Base-by-base conservation (phyloP, 1,140 invertebrate species). In the Bombus haemorrhoidalis region DNA sequence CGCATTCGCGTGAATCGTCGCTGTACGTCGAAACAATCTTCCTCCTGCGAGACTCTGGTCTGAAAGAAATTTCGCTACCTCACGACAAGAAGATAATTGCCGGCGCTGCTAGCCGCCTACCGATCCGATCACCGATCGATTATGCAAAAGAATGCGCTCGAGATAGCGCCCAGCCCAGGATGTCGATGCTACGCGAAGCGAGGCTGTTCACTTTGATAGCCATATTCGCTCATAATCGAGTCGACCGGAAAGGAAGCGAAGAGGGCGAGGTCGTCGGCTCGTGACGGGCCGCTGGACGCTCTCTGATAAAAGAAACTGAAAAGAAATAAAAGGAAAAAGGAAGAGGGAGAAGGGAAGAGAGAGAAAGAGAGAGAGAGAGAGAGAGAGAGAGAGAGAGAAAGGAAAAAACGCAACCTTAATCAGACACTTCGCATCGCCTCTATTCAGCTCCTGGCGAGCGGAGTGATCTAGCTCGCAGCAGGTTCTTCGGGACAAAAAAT, bases 401-500 rank as follows among this genome's bases (percentile, higher is more conserved):
- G 12, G 47, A 59, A 28, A 37, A 53, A 53, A 78, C 75, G 83
- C 85, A 87, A 92, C 92, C 91, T 93, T 93, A 93, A 93, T 91
- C 92, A 94, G 92, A 93, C 91, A 91, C 90, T 89, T 93, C 85
- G 91, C 84, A 90, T 93, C 91, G 91, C 90, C 91, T 92, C 90
- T 93, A 92, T 92, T 93, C 92, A 93, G 91, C 90, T 91, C 91
- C 90, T 88, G 88, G 89, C 86, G 89, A 91, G 86, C 59, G 89
- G 86, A 86, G 87, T 88, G 91, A 92, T 92, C 91, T 92, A 88
- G 89, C 90, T 92, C 85, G 87, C 90, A 91, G 92, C 93, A 93
- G 93, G 93, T 93, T 93, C 87, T 92, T 85, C 68, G 72, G 57
- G 82, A 78, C 90, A 93, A 94, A 94, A 94, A 94, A 94, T 91